Evolutionary conservation across 2,113 vertebrate genomes (phyloP).

Genomic region (Desmodus rotundus): DNA sequence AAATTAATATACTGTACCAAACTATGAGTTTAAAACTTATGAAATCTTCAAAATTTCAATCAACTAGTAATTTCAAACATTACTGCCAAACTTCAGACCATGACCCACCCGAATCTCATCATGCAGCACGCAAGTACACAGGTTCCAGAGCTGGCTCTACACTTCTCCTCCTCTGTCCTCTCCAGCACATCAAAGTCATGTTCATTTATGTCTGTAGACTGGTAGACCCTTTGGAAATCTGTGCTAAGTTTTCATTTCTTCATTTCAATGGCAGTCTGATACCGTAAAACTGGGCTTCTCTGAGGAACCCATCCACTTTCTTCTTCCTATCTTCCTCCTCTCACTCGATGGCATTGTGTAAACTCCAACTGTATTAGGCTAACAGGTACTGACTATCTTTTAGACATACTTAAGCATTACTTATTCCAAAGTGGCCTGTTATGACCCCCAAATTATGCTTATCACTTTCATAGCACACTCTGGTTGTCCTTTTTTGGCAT

Average conservation of each 20-base stretch:
- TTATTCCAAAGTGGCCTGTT: not conserved
- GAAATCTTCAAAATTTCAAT: not conserved
- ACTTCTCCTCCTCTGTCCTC: not conserved
- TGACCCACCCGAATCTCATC: not conserved
- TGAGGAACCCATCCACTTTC: not conserved
- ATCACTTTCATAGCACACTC: not conserved
- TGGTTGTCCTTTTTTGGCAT: not conserved
- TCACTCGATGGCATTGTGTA: not conserved
- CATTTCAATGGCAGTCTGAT: too few relatives aligned
- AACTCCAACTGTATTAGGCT: not conserved
- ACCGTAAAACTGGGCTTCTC: not conserved
- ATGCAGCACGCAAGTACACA: fast-evolving
- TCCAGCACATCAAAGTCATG: not conserved
- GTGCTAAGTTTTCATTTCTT: too few relatives aligned
- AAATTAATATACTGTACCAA: not conserved
- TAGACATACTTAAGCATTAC: not conserved
- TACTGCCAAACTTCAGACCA: not conserved
- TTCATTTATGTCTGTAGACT: not conserved
- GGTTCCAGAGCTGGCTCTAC: fast-evolving
- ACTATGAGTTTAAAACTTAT: not conserved
- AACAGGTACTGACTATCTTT: not conserved
- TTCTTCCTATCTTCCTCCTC: not conserved
- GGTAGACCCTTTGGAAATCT: not conserved
- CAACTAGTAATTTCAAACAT: not conserved
- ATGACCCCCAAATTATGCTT: not conserved